Evolutionary conservation across 2,888 invertebrate species (phyloP).

Genomic region (Platypus cylindrus): DNA sequence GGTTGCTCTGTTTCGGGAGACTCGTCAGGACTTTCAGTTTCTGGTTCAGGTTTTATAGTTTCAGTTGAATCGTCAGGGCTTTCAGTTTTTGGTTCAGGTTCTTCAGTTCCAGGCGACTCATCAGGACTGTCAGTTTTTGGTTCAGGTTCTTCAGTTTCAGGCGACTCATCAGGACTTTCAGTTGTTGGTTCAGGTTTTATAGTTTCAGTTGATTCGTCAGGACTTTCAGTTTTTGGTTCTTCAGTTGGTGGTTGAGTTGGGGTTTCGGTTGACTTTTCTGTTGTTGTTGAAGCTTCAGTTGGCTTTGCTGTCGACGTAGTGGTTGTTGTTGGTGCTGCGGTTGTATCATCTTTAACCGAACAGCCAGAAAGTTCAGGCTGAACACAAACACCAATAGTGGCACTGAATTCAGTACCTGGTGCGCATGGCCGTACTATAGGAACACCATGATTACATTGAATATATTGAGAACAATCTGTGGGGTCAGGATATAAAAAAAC

Average conservation of each 20-base stretch:
- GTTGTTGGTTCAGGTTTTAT: too few species aligned
- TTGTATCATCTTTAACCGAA: too few species aligned
- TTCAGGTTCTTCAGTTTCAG: background rate
- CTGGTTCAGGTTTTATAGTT: background rate
- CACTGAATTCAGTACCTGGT: slow-evolving; percentile 14
- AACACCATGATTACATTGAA: slow-evolving; percentile 12
- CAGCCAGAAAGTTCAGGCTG: slow-evolving; percentile 11
- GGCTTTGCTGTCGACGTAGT: too few species aligned
- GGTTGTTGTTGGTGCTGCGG: too few species aligned
- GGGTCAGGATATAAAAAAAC: slow-evolving; percentile 10
- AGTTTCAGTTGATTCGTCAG: background rate
- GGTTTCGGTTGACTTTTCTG: too few species aligned
- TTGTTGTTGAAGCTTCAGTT: too few species aligned
- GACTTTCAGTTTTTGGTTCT: background rate
- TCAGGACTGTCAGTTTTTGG: too few species aligned
- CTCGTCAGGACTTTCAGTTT: background rate
- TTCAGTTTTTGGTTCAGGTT: background rate
- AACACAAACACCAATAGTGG: slow-evolving; percentile 9
- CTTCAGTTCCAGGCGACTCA: background rate
- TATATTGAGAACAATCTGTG: slow-evolving; percentile 10
- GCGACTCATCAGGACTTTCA: too few species aligned
- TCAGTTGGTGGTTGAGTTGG: too few species aligned
- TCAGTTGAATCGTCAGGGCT: too few species aligned
- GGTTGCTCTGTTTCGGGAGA: background rate
- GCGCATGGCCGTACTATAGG: slow-evolving; percentile 11